Conservation (phyloP, 1,140 invertebrate species). For the Trichogramma pretiosum region DNA sequence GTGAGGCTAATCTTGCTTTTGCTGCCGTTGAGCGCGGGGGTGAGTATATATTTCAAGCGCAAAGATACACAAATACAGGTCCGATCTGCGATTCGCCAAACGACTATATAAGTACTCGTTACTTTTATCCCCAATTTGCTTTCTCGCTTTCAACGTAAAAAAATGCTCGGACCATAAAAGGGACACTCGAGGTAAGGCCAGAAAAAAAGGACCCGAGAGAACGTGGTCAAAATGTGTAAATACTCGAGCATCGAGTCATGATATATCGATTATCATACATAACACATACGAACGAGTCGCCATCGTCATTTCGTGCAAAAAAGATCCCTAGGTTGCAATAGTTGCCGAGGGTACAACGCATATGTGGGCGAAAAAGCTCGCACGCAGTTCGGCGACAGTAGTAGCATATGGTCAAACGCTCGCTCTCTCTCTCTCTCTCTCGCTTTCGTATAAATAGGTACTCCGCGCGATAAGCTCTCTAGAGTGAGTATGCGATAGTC, state of each 20-base stretch:
- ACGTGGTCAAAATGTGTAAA: conserved; percentile 14
- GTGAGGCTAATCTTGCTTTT: background rate
- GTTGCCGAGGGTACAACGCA: conserved; percentile 11
- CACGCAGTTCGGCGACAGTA: conserved; percentile 23
- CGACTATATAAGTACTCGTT: conserved; percentile 17
- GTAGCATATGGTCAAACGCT: conserved; percentile 36
- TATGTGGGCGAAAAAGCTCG: background rate
- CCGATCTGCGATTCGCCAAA: conserved; percentile 17
- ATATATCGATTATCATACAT: conserved; percentile 34
- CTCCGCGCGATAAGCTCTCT: conserved; percentile 34
- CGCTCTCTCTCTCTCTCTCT: conserved; percentile 17
- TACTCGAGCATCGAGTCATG: conserved; percentile 8
- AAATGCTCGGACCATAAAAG: conserved; percentile 1
- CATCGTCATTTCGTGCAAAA: too few species aligned
- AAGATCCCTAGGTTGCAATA: too few species aligned
- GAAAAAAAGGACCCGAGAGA: conserved; percentile 1
- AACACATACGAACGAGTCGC: too few species aligned
- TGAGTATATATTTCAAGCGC: too few species aligned
- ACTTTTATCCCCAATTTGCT: conserved; percentile 16
- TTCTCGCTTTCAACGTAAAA: background rate
- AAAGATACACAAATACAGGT: too few species aligned
- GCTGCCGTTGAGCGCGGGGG: background rate
- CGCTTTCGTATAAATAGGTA: too few species aligned
- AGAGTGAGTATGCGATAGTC: conserved; percentile 27
- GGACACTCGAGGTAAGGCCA: too few species aligned